phyloP scores from a whole-genome alignment of 2,888 invertebrate species.

The Acrocyrtus sp. region DNA sequence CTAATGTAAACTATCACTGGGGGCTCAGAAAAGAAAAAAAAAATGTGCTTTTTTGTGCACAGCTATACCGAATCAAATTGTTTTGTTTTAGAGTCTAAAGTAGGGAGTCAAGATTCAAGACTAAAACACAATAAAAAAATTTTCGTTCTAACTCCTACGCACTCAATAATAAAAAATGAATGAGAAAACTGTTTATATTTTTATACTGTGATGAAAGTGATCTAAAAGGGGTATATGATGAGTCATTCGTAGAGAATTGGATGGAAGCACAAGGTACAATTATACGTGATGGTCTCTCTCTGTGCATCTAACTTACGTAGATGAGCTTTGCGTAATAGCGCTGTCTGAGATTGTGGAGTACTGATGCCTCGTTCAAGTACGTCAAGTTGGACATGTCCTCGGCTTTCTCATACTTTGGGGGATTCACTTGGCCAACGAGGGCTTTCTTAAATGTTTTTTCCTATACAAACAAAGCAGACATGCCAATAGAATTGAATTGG shows the following conservation, averaged over 20 bases:
- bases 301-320: constrained; percentile 81
- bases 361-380: constrained; percentile 98
- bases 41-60: not conserved
- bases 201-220: not conserved
- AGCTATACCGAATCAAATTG: not conserved
- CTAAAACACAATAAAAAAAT: not conserved
- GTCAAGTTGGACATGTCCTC: constrained; percentile 99
- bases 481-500: not conserved
- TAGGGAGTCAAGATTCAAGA: not conserved
- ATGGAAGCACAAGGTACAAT: no score
- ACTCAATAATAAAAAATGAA: no score
- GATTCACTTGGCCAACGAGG: constrained; percentile 94
- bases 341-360: constrained; percentile 97
- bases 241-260: no score
- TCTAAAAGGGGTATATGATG: not conserved
- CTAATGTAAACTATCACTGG: not conserved
- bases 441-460: constrained; percentile 97
- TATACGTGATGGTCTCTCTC: not conserved
- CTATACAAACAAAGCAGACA: constrained; percentile 68
- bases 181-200: no score
- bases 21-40: not conserved
- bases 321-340: constrained; percentile 97
- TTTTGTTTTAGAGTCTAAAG: not conserved
- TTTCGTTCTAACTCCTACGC: not conserved
- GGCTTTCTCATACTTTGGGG: constrained; percentile 98